Percentiles rank a stretch among this genome's conserved stretches.
Evolutionary conservation across 2,888 invertebrate species (phyloP).

Genomic region (Heteropelma amictum): DNA sequence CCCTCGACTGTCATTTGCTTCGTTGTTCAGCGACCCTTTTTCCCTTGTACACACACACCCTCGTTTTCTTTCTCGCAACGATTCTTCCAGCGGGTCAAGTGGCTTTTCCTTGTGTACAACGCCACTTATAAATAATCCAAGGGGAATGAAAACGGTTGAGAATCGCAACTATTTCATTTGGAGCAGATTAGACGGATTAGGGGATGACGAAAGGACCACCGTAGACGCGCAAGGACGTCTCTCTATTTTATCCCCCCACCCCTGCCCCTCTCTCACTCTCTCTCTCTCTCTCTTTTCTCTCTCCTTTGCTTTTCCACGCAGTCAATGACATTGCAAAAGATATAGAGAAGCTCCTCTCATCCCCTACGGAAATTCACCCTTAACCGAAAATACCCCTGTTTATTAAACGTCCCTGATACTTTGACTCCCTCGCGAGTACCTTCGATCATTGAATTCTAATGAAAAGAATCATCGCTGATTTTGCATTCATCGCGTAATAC

Average conservation of each 20-base stretch:
- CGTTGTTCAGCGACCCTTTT: constrained; percentile 31
- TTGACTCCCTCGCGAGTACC: background rate
- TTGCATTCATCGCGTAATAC: background rate
- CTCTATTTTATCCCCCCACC: no score
- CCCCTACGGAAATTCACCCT: constrained; percentile 30
- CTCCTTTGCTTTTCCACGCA: constrained; percentile 2
- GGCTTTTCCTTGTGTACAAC: constrained; percentile 59
- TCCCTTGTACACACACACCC: constrained; percentile 38
- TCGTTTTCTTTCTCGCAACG: constrained; percentile 33
- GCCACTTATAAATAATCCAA: constrained; percentile 61
- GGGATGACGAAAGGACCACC: constrained; percentile 45
- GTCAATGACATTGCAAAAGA: constrained; percentile 29
- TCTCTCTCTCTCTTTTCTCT: constrained; percentile 1
- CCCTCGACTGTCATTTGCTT: constrained; percentile 48
- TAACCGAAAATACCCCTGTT: constrained; percentile 25
- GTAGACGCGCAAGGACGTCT: background rate
- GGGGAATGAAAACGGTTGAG: constrained; percentile 59
- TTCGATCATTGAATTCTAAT: background rate
- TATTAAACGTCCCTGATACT: constrained; percentile 41
- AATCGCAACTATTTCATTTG: constrained; percentile 78
- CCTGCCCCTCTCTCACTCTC: constrained; percentile 3
- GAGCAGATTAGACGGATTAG: constrained; percentile 77
- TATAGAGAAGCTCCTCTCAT: background rate
- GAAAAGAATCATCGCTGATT: background rate
- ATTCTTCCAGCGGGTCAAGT: constrained; percentile 66